These are phyloP conservation scores for Cottoperca gobio DNA, from an alignment of 2,797 vertebrate genomes.

Conservation along the genomic window DNA sequence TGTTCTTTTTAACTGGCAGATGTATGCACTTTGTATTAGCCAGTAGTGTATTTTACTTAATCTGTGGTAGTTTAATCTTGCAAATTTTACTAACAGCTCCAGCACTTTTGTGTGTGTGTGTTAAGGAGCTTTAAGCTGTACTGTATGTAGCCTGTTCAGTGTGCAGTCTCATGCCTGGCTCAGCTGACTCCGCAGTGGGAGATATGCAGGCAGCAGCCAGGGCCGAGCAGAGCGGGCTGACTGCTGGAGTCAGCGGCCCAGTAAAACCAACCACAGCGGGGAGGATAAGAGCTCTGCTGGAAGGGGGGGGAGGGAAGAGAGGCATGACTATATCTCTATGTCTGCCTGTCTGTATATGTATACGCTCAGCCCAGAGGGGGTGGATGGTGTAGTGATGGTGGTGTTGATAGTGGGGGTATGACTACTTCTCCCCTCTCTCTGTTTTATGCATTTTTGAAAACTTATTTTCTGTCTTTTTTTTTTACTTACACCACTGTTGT, in stretches of 20 bases:
- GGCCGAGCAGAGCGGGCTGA: slow-evolving; percentile 53
- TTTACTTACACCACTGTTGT: slow-evolving; percentile 9
- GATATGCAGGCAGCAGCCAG: slow-evolving; percentile 61
- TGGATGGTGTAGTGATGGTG: slow-evolving; percentile 10
- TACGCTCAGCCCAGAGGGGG: slow-evolving; percentile 30
- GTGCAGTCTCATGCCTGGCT: slow-evolving; percentile 74
- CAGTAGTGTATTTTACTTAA: slow-evolving; percentile 18
- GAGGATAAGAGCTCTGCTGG: slow-evolving; percentile 64
- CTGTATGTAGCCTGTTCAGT: slow-evolving; percentile 65
- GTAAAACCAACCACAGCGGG: slow-evolving; percentile 79
- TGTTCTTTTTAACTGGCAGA: slow-evolving; percentile 30
- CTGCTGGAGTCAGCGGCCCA: slow-evolving; percentile 76
- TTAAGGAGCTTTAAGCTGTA: slow-evolving; percentile 56
- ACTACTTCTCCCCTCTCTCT: slow-evolving; percentile 2
- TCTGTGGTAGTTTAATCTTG: slow-evolving; percentile 50
- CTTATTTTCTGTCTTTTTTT: neutral
- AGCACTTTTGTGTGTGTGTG: slow-evolving; percentile 31
- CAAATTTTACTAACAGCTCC: slow-evolving; percentile 46
- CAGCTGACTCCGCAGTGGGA: slow-evolving; percentile 76
- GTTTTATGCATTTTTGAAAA: slow-evolving; percentile 15
- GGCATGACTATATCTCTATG: slow-evolving; percentile 54
- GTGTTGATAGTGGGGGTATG: neutral
- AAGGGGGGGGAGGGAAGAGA: slow-evolving; percentile 50
- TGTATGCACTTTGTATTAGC: slow-evolving; percentile 21
- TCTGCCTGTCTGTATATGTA: slow-evolving; percentile 50